Evolutionary conservation across 1,140 invertebrate genomes (phyloP), one percentile per base, ranked within the genome.

Genomic region (Caligus rogercresseyi): DNA sequence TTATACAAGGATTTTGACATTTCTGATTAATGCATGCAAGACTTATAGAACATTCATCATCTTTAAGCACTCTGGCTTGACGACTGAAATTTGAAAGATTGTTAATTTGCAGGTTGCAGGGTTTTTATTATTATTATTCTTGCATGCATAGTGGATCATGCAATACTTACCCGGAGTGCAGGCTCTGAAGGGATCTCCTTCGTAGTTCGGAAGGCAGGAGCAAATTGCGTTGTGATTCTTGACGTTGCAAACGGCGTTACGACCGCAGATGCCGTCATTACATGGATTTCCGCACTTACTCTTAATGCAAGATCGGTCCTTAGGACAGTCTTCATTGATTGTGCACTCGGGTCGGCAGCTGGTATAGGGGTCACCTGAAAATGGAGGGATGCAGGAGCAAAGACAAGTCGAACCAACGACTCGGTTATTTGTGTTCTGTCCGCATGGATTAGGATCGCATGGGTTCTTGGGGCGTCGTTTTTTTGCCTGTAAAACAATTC

Each of bases 371-470:
- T 60, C 57, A 66, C 61, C 59, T n/a, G 55, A 67, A 21, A 67
- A 64, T 21, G n/a, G 26, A 64, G 18, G 57, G 16, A 62, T 13
- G 31, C 64, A 65, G 31, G 56, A 64, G 61, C 65, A 67, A 65
- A 89, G 74, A 65, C 73, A 74, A 54, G 67, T 68, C 56, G 73
- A 74, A n/a, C 69, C 61, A 14, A 65, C 79, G 26, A 54, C 77
- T 81, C 21, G 64, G 58, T 69, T 70, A 11, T 67, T 54, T 69
- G 70, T 67, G 67, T 87, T 86, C 19, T 78, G 78, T 54, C 80
- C 80, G 68, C 87, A 89, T 0, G 85, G 86, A 19, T 83, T 86
- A 20, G 85, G 85, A 69, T 82, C 81, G 71, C 87, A 90, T 1
- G 83, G 84, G 72, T 88, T 57, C 21, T 23, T n/a, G 54, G 31